Evolutionary conservation across 2,797 vertebrate genomes (phyloP).

Genomic region (Rallus crepitans): DNA sequence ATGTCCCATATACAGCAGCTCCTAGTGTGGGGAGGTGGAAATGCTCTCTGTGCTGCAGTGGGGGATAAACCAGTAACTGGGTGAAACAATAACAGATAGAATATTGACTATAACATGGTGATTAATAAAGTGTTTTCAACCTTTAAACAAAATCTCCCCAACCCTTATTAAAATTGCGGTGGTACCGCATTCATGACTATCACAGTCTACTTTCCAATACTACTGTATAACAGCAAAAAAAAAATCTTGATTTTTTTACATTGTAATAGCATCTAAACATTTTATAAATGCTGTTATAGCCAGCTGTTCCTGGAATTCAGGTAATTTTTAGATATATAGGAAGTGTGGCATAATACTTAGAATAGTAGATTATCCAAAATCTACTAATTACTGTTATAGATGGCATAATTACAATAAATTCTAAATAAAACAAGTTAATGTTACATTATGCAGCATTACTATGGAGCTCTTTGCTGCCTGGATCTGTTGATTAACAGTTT

Average conservation of each 20-base stretch:
- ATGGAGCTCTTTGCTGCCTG: background rate
- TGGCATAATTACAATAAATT: background rate
- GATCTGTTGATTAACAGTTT: background rate
- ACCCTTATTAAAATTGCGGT: background rate
- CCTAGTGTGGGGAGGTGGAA: background rate
- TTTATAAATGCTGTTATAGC: background rate
- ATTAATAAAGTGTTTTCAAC: background rate
- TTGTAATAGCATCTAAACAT: background rate
- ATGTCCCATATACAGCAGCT: background rate
- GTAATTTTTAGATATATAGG: background rate
- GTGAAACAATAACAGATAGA: background rate
- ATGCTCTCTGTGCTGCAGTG: background rate
- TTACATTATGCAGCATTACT: background rate
- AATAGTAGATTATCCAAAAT: background rate
- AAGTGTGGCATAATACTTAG: background rate
- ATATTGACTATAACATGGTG: background rate
- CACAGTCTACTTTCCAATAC: background rate
- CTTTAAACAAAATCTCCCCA: background rate
- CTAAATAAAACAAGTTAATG: background rate
- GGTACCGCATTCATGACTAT: background rate
- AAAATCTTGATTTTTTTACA: background rate
- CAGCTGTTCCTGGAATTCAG: background rate
- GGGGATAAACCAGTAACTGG: background rate
- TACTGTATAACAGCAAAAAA: background rate
- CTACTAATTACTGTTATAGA: background rate